phyloP scores from a whole-genome alignment of 2,888 invertebrate species.

The Conchocele bisecta region DNA sequence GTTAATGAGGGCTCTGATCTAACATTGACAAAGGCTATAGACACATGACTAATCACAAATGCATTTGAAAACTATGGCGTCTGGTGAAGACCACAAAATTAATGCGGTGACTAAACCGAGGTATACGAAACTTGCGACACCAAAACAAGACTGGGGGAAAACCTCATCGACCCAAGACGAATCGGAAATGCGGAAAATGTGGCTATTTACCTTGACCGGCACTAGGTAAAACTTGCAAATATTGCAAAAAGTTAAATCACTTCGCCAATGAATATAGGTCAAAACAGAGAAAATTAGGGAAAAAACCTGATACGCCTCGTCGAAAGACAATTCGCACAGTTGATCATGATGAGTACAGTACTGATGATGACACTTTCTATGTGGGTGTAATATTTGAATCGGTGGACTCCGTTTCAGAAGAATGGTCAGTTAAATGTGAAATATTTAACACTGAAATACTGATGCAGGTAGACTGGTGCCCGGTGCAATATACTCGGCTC shows the following conservation, averaged over 20 bases:
- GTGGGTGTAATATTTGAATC: not conserved
- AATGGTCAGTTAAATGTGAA: not conserved
- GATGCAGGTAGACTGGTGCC: conserved; percentile 3
- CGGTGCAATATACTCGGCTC: not conserved
- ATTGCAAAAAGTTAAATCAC: not conserved
- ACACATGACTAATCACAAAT: not conserved
- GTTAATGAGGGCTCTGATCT: not conserved
- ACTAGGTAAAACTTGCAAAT: not conserved
- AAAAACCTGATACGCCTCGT: not conserved
- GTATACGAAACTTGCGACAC: not conserved
- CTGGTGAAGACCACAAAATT: not conserved
- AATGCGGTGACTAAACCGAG: not conserved
- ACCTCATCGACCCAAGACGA: not conserved
- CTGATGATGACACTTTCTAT: not conserved
- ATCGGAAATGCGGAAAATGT: not conserved
- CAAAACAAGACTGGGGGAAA: not conserved
- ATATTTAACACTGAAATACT: not conserved
- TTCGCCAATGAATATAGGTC: not conserved
- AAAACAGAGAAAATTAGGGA: no score
- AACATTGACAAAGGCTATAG: conserved; percentile 1
- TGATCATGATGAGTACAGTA: not conserved
- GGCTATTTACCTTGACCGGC: not conserved
- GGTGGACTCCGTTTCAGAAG: not conserved
- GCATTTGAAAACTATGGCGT: not conserved
- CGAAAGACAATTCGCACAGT: not conserved